Evolutionary conservation across 2,888 invertebrate genomes (phyloP), one percentile per base, ranked within the genome.

Genomic region (Halictus ligatus): DNA sequence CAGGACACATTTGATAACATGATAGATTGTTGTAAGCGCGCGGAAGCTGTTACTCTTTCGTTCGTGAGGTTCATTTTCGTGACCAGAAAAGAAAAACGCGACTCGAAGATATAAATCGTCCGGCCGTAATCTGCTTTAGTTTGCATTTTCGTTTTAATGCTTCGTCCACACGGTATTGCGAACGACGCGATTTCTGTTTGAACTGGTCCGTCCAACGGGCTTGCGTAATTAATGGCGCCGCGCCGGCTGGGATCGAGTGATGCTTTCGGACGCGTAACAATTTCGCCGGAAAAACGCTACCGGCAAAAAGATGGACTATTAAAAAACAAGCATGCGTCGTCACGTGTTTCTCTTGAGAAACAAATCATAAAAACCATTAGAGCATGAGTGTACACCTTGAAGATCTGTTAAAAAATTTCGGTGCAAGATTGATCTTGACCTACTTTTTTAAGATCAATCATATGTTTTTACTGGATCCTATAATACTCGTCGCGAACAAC

Each of bases 161-260:
- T 15, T 29, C n/a, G 43, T 13, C 18, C 43, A 25, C 10, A 50
- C 64, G 73, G 21, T 81, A 78, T 67, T 67, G 78, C 81, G 78
- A 78, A 74, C 78, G 72, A 50, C 48, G 81, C 81, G 78, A 78
- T 81, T 81, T 72, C 78, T 73, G 29, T 72, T 81, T 73, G 72
- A 78, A 81, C 58, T 25, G 73, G 40, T 54, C 77, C 64, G 29
- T 64, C 21, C 40, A 64, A 73, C 15, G 54, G 64, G 50, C 35
- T 40, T 29, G 60, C 40, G 73, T 78, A 78, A 81, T 78, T 78
- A 78, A 81, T 64, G 71, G 58, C 40, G 48, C 29, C 71, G 77
- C 13, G 18, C 43, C 18, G 67, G 35, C 67, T 29, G 67, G 69
- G 25, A 48, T 25, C 67, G 60, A 54, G 69, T 43, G 25, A 60